Evolutionary conservation across 2,113 vertebrate species (phyloP), one percentile per base, ranked within the genome.

Genomic region (Gracilinanus agilis): DNA sequence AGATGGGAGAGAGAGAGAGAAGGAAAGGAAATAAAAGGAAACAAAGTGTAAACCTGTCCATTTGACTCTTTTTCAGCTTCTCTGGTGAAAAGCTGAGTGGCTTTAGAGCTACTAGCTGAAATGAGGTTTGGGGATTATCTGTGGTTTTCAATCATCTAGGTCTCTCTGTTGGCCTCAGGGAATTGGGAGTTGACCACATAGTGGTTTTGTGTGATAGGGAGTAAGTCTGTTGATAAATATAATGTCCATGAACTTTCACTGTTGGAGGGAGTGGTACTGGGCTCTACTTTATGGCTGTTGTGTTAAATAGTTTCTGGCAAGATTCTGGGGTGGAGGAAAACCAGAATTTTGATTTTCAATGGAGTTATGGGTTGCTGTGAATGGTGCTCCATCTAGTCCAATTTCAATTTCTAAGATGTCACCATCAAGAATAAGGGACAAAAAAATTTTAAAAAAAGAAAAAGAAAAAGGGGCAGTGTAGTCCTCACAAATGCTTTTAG

Each of bases 11-110:
- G 0, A 6, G 0, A 6, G 16, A 19, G 54, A 29, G 8, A 0
- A 56, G 25, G 24, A 21, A 21, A 27, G 61, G 0, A 88, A 97
- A 95, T 96, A 97, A 97, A 96, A 58, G 58, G 34, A 0, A 16
- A 44, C 44, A 75, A 90, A 90, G 1, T 55, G 75, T 34, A 89
- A 44, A 54, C 54, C 9, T 95, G 44, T 90, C 44, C 93, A 44
- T 24, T 54, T 55, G 67, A 54, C 53, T 34, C 9, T 88, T 95
- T 96, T 12, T 95, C 40, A 75, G 88, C 24, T 83, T 54, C 24
- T 90, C 89, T 90, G 55, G 44, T 24, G 9, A 94, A 93, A 92
- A 24, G 11, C 53, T 49, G 13, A 3, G 49, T 7, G 19, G 75
- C 16, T 67, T 89, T 91, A 34, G 55, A 49, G n/a, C 91, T 92